phyloP scores from a whole-genome alignment of 2,888 invertebrate genomes.

The Machimus rusticus region DNA sequence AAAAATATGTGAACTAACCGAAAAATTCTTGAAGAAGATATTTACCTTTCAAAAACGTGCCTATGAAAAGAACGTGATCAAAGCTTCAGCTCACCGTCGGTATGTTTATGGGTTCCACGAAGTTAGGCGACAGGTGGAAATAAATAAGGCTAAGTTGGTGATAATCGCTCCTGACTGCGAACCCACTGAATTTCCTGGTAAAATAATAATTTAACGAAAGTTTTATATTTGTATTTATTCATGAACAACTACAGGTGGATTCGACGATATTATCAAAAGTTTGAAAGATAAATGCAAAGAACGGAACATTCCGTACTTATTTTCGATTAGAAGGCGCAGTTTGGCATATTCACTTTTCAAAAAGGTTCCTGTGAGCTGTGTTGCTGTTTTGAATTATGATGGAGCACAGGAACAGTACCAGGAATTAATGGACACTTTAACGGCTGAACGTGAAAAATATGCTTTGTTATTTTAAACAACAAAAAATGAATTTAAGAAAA shows the following conservation, averaged over 20 bases:
- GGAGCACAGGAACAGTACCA: constrained; percentile 65
- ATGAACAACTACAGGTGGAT: constrained; percentile 63
- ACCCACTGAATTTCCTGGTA: constrained; percentile 51
- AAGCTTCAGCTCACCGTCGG: constrained; percentile 67
- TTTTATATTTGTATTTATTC: background rate
- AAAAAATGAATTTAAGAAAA: background rate
- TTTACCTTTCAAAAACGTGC: constrained; percentile 70
- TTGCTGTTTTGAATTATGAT: constrained; percentile 70
- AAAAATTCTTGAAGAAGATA: constrained; percentile 65
- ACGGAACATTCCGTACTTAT: constrained; percentile 67
- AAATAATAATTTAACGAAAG: constrained; percentile 50
- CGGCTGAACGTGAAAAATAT: constrained; percentile 50
- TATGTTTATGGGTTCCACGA: constrained; percentile 71
- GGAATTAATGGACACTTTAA: constrained; percentile 52
- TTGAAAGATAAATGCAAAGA: constrained; percentile 65
- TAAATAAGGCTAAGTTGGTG: constrained; percentile 68
- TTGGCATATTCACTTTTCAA: constrained; percentile 68
- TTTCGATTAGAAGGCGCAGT: constrained; percentile 67
- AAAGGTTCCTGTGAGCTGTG: constrained; percentile 69
- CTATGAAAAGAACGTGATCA: constrained; percentile 68
- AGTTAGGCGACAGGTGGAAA: constrained; percentile 66
- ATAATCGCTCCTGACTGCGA: constrained; percentile 73
- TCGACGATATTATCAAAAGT: constrained; percentile 66
- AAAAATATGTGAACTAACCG: constrained; percentile 65
- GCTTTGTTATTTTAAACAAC: background rate